Evolutionary conservation across 2,888 invertebrate species (phyloP).

Genomic region (Steromphala cineraria): DNA sequence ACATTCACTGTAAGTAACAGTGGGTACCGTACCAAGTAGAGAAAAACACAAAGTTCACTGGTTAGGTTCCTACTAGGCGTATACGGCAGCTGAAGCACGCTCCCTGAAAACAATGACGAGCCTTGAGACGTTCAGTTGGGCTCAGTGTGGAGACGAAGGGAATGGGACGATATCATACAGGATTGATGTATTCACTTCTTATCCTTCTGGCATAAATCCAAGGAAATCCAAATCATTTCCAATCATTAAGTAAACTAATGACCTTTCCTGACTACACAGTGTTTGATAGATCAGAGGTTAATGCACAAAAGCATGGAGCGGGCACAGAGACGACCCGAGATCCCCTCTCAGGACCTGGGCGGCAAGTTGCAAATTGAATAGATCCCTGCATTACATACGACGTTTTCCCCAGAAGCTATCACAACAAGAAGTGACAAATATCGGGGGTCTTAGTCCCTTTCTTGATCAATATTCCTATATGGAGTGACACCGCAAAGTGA

Average conservation of each 20-base stretch:
- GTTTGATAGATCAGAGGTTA: neutral
- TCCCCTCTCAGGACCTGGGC: neutral
- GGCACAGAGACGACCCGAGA: neutral
- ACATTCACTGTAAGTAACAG: slow-evolving; percentile 3
- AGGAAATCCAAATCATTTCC: neutral
- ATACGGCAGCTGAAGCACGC: neutral
- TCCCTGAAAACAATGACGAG: slow-evolving; percentile 6
- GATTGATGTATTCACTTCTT: neutral
- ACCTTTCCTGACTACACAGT: neutral
- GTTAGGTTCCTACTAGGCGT: neutral
- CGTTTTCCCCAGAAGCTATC: neutral
- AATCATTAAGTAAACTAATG: slow-evolving; percentile 7
- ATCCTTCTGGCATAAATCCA: neutral
- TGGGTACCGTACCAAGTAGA: neutral
- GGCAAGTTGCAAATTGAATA: too few species aligned
- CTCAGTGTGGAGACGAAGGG: too few species aligned
- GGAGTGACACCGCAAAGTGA: slow-evolving; percentile 8
- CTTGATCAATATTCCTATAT: neutral
- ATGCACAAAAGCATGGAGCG: slow-evolving; percentile 1
- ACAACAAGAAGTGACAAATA: neutral
- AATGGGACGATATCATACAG: neutral
- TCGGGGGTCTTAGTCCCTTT: neutral
- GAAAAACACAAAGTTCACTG: slow-evolving; percentile 15
- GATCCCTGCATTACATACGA: too few species aligned
- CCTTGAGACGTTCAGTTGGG: neutral